These are phyloP conservation scores for Paedocypris sp. DNA, from an alignment of 2,113 vertebrate species.

Conservation along the genomic window DNA sequence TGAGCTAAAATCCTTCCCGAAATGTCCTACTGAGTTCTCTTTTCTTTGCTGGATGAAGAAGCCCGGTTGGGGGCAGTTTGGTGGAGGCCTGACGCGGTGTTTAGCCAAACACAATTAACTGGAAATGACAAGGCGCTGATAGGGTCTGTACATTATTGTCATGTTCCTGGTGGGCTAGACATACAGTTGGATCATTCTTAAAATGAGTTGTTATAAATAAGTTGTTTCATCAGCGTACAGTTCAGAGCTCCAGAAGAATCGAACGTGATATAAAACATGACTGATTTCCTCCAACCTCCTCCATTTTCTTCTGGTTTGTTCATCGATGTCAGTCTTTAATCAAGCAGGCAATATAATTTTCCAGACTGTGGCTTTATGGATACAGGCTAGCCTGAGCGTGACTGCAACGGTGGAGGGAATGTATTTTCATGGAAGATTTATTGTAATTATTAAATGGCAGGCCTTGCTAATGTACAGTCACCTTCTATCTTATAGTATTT, in stretches of 20 bases:
- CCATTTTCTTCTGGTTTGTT: conserved; percentile 32
- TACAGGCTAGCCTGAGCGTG: conserved; percentile 62
- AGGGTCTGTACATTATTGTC: not conserved
- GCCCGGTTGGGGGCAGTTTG: not conserved
- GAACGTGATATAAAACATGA: too few species aligned
- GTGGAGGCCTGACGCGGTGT: not conserved
- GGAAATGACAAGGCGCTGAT: conserved; percentile 7
- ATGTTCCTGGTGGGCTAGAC: not conserved
- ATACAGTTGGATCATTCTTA: not conserved
- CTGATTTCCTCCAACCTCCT: not conserved
- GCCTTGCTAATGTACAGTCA: conserved; percentile 78
- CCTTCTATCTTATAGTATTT: conserved; percentile 54
- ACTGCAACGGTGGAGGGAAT: conserved; percentile 83
- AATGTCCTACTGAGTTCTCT: conserved; percentile 11
- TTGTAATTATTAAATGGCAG: conserved; percentile 76
- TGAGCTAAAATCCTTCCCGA: too few species aligned
- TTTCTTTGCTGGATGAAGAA: conserved; percentile 6
- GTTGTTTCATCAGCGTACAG: not conserved
- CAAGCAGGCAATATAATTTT: conserved; percentile 78
- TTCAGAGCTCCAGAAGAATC: not conserved
- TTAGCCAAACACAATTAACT: conserved; percentile 12
- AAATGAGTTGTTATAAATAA: not conserved
- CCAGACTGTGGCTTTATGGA: conserved; percentile 74
- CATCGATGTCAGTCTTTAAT: conserved; percentile 67
- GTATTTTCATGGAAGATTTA: conserved; percentile 91